Conservation (phyloP, 2,888 invertebrate genomes). For the Podabrus alpinus region DNA sequence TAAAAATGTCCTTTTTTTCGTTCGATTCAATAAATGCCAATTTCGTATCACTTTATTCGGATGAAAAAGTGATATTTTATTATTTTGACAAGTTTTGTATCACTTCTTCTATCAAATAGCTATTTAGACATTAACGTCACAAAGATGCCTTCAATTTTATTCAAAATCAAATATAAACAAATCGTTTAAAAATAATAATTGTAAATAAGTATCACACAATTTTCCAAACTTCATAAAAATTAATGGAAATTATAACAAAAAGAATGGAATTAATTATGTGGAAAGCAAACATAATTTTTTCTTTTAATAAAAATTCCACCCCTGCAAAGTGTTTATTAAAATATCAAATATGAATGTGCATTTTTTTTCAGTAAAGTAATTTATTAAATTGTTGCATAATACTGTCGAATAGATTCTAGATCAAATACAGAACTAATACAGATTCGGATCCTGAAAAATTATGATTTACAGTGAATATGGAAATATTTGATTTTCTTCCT, state of each 20-base stretch:
- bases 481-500: too few species aligned
- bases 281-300: too few species aligned
- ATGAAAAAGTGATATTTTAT: slow-evolving; percentile 12
- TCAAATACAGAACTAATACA: too few species aligned
- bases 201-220: background rate
- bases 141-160: background rate
- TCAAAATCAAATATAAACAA: background rate
- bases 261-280: too few species aligned
- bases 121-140: background rate
- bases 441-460: too few species aligned
- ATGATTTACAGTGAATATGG: too few species aligned
- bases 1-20: slow-evolving; percentile 36
- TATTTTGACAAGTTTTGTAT: slow-evolving; percentile 15
- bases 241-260: background rate
- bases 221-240: background rate
- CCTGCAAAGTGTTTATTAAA: too few species aligned
- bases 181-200: background rate
- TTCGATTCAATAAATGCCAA: slow-evolving; percentile 42
- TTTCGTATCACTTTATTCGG: slow-evolving; percentile 33
- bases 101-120: background rate
- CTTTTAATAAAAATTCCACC: too few species aligned
- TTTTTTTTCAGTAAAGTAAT: too few species aligned
- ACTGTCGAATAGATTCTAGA: too few species aligned
- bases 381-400: too few species aligned
- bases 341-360: too few species aligned